phyloP scores from a whole-genome alignment of 2,888 invertebrate genomes.

The Syritta pipiens region DNA sequence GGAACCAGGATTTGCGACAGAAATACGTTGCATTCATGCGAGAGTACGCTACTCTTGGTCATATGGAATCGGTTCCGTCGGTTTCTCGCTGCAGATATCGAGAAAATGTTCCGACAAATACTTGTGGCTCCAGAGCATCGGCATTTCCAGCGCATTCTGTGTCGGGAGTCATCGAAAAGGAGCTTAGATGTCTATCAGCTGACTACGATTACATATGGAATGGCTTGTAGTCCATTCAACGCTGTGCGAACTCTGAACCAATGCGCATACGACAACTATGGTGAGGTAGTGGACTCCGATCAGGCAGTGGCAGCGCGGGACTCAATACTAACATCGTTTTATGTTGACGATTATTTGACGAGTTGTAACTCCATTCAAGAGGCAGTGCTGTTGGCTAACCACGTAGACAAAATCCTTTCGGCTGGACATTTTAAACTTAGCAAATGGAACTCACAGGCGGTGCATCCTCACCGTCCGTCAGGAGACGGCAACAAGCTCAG shows the following conservation, averaged over 20 bases:
- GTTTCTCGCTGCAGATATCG: constrained; percentile 20
- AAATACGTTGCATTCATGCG: constrained; percentile 44
- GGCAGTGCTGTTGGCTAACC: not conserved
- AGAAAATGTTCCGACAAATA: constrained; percentile 38
- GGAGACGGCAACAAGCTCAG: not conserved
- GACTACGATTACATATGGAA: constrained; percentile 2
- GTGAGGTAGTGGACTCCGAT: not conserved
- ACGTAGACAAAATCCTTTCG: constrained; percentile 17
- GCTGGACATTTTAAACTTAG: constrained; percentile 21
- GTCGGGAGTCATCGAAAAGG: not conserved
- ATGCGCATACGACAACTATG: constrained; percentile 26
- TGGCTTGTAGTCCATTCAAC: constrained; percentile 26
- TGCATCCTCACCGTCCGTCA: too few species aligned
- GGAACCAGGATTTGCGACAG: not conserved
- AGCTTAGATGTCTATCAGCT: not conserved
- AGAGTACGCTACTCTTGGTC: not conserved
- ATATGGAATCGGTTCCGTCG: constrained; percentile 34
- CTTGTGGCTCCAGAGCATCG: constrained; percentile 19
- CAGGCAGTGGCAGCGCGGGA: constrained; percentile 19
- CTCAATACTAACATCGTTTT: constrained; percentile 26
- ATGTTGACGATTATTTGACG: constrained; percentile 37
- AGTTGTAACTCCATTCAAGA: constrained; percentile 14
- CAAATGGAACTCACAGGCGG: constrained; percentile 42
- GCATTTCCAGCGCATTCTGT: constrained; percentile 15
- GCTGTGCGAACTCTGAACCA: constrained; percentile 34